A percentile compares a stretch with the other conserved stretches of the same genome.
phyloP scores from a whole-genome alignment of 2,797 vertebrate species.

The Sphenodon punctatus region DNA sequence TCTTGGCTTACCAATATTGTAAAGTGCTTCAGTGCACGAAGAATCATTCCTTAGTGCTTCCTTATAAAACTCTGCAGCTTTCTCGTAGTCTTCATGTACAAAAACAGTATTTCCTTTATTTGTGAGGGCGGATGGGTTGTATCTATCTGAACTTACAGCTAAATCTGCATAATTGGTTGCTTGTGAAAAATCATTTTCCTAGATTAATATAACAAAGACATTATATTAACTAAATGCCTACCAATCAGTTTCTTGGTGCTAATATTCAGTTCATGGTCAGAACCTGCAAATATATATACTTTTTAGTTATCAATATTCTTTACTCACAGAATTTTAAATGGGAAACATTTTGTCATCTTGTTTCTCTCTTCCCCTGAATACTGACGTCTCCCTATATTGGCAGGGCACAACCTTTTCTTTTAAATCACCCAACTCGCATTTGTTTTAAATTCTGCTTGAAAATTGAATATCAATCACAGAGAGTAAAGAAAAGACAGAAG shows the following conservation, averaged over 20 bases:
- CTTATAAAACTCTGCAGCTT: slow-evolving; percentile 95
- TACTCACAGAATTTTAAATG: background rate
- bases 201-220: slow-evolving; percentile 52
- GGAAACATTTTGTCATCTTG: accelerated
- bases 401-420: background rate
- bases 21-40: slow-evolving; percentile 94
- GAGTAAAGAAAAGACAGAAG: background rate
- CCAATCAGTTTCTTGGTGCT: too few relatives aligned
- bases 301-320: slow-evolving; percentile 5
- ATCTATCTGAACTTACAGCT: slow-evolving; percentile 92
- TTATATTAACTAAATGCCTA: slow-evolving; percentile 9
- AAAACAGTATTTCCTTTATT: slow-evolving; percentile 97
- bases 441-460: background rate
- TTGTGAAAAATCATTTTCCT: slow-evolving; percentile 93
- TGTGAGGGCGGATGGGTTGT: slow-evolving; percentile 93
- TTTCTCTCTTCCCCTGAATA: background rate
- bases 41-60: slow-evolving; percentile 96
- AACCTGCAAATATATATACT: background rate
- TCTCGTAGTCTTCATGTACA: slow-evolving; percentile 88
- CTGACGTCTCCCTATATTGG: background rate
- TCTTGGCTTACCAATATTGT: slow-evolving; percentile 88
- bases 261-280: background rate
- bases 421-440: background rate
- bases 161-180: slow-evolving; percentile 92
- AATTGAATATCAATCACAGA: background rate